These are phyloP conservation scores for Pogonognathellus flavescens DNA, from an alignment of 1,140 invertebrate species.

Conservation along the genomic window DNA sequence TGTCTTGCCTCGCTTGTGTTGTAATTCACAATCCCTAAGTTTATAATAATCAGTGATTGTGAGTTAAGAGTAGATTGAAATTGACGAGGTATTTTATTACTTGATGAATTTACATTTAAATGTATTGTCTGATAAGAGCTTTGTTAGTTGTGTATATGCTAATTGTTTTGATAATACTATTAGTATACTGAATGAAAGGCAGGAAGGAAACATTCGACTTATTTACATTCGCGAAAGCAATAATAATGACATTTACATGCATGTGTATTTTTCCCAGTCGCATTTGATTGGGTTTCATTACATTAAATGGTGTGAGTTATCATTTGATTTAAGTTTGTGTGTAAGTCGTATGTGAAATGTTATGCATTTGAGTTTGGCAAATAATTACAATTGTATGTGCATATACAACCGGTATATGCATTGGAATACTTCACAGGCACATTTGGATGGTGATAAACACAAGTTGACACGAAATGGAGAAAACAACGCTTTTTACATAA, in stretches of 20 bases:
- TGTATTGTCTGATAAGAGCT: background rate
- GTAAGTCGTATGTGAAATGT: background rate
- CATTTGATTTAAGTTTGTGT: background rate
- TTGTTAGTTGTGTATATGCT: background rate
- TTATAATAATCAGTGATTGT: background rate
- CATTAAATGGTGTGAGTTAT: background rate
- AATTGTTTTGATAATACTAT: background rate
- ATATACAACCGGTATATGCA: background rate
- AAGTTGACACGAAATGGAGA: conserved; percentile 6
- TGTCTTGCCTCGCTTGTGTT: background rate
- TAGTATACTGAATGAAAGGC: background rate
- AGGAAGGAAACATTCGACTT: no score
- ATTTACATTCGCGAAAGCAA: no score
- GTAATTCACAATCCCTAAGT: background rate
- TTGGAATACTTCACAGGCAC: background rate
- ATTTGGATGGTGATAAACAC: background rate
- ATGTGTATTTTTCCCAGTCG: no score
- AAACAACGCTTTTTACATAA: conserved; percentile 32
- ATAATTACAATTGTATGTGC: background rate
- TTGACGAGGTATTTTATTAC: background rate
- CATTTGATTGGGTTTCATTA: background rate
- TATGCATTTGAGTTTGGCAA: background rate
- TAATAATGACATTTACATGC: no score
- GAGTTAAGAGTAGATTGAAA: background rate
- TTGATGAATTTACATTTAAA: background rate